Evolutionary conservation across 2,888 invertebrate species (phyloP).

Genomic region (Laspeyria flexula): DNA sequence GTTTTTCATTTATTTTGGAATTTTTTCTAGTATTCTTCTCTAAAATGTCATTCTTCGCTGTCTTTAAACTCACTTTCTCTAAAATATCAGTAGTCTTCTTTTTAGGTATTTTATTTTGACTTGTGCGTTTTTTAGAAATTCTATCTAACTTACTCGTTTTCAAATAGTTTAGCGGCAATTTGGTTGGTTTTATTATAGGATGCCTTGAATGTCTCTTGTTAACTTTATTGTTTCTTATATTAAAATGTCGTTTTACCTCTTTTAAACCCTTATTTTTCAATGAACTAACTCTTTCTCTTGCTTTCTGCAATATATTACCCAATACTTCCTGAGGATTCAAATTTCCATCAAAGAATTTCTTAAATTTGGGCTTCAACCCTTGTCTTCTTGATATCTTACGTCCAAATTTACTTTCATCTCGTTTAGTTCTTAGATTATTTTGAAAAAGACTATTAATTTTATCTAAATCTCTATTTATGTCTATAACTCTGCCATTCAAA

Average conservation of each 20-base stretch:
- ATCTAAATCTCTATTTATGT: slow-evolving; percentile 60
- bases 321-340: slow-evolving; percentile 45
- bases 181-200: slow-evolving; percentile 18
- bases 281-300: slow-evolving; percentile 27
- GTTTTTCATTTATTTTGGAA: not conserved
- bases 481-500: slow-evolving; percentile 50
- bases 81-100: not conserved
- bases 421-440: slow-evolving; percentile 46
- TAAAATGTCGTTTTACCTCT: slow-evolving; percentile 19
- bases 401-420: slow-evolving; percentile 42
- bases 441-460: slow-evolving; percentile 50
- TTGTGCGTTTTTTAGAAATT: slow-evolving; percentile 3
- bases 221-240: slow-evolving; percentile 28
- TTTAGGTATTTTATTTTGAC: slow-evolving; percentile 2
- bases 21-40: slow-evolving; percentile 23
- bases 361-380: slow-evolving; percentile 28
- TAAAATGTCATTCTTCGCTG: slow-evolving; percentile 1
- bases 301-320: slow-evolving; percentile 45
- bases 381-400: slow-evolving; percentile 37
- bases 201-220: slow-evolving; percentile 36
- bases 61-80: not conserved
- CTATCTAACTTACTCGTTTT: not conserved
- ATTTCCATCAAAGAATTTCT: slow-evolving; percentile 31
- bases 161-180: slow-evolving; percentile 2
- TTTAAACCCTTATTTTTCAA: slow-evolving; percentile 24